Evolutionary conservation across 2,888 invertebrate genomes (phyloP).

Genomic region (Acronicta leporina): DNA sequence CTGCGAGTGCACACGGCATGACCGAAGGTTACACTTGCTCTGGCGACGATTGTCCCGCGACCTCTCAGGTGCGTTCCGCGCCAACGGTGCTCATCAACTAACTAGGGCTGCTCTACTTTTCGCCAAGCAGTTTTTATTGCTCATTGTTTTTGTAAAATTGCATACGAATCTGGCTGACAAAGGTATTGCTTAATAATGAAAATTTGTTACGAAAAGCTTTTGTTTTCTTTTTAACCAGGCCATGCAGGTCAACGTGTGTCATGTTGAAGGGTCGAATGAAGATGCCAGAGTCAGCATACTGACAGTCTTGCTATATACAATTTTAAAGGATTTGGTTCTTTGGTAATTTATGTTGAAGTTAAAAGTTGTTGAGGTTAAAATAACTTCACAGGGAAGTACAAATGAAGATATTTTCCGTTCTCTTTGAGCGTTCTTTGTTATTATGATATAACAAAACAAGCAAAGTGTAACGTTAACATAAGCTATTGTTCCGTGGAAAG

Average conservation of each 20-base stretch:
- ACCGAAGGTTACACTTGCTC: constrained; percentile 71
- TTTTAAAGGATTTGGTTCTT: too few relatives aligned
- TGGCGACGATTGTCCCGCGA: constrained; percentile 57
- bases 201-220: constrained; percentile 72
- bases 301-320: too few relatives aligned
- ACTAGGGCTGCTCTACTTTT: constrained; percentile 82
- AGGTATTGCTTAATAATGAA: constrained; percentile 68
- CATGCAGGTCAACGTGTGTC: constrained; percentile 22
- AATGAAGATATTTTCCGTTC: constrained; percentile 48
- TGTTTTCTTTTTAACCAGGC: constrained; percentile 60
- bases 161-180: constrained; percentile 46
- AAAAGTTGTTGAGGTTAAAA: constrained; percentile 8
- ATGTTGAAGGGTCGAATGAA: neutral
- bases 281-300: neutral
- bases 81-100: constrained; percentile 77
- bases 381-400: constrained; percentile 53
- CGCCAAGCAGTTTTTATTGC: constrained; percentile 76
- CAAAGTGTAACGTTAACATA: constrained; percentile 59
- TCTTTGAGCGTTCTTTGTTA: constrained; percentile 20
- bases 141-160: constrained; percentile 77
- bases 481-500: constrained; percentile 72
- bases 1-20: constrained; percentile 83
- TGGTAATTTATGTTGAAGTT: constrained; percentile 5
- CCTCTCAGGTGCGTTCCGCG: constrained; percentile 74
- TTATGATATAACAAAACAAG: constrained; percentile 61